Percentiles rank a stretch among this genome's conserved stretches.
Conservation (phyloP, 30 jellyfish, hydroid and myxozoan species). For the Pelagia noctiluca region DNA sequence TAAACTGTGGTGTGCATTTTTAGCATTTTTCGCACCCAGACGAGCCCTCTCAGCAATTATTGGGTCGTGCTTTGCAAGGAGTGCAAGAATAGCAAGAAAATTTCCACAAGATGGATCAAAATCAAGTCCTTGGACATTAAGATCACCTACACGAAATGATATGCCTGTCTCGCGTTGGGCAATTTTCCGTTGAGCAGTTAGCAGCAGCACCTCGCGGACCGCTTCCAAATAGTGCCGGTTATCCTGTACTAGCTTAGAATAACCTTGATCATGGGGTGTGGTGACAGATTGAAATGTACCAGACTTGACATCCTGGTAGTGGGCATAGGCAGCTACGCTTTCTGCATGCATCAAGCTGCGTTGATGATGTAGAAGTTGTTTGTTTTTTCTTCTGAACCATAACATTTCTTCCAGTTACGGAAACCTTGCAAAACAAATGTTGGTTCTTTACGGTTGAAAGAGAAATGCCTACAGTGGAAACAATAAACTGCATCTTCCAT, state of each 20-base stretch:
- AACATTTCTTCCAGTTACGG: too few relatives aligned
- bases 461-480: constrained; percentile 54
- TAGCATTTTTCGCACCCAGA: constrained; percentile 44
- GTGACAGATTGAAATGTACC: constrained; percentile 62
- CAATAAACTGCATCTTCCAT: constrained; percentile 46
- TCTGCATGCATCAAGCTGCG: constrained; percentile 50
- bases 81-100: constrained; percentile 52
- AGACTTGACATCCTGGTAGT: constrained; percentile 40
- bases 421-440: constrained; percentile 31
- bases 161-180: constrained; percentile 72
- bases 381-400: constrained; percentile 29
- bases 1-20: constrained; percentile 39
- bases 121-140: neutral
- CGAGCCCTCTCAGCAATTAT: constrained; percentile 20
- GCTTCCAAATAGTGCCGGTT: constrained; percentile 60
- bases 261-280: constrained; percentile 25
- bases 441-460: constrained; percentile 26
- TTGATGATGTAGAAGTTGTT: constrained; percentile 52
- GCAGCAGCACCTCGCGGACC: constrained; percentile 49
- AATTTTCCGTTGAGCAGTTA: constrained; percentile 56
- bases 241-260: constrained; percentile 36
- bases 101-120: constrained; percentile 46
- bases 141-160: constrained; percentile 31
- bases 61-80: constrained; percentile 50
- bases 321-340: constrained; percentile 44